phyloP scores from a whole-genome alignment of 1,140 invertebrate genomes.

The Ceratina australensis region DNA sequence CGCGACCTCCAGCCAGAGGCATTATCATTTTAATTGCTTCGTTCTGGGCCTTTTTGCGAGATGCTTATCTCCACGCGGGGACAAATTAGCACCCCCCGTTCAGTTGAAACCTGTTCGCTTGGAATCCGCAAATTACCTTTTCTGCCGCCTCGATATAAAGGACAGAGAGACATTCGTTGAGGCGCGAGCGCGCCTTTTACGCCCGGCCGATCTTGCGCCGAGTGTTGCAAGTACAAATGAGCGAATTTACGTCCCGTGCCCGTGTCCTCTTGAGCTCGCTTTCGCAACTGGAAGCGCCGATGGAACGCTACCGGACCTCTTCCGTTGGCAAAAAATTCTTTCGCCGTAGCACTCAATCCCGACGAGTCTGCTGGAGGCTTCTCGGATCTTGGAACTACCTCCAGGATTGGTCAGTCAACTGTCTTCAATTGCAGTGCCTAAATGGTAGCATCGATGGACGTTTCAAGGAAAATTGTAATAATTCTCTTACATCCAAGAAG shows the following conservation, averaged over 20 bases:
- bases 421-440: too few species aligned
- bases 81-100: constrained; percentile 48
- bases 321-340: neutral
- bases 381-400: too few species aligned
- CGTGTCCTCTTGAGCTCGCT: neutral
- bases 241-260: neutral
- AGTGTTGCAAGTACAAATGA: constrained; percentile 35
- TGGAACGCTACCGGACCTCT: neutral
- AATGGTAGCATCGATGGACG: too few species aligned
- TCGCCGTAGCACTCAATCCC: too few species aligned
- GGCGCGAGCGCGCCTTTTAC: constrained; percentile 23
- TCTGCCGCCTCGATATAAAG: constrained; percentile 40
- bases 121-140: constrained; percentile 50
- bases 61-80: constrained; percentile 39
- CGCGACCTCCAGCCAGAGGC: neutral
- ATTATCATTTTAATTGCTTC: constrained; percentile 53
- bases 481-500: neutral
- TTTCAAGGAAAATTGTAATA: too few species aligned
- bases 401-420: too few species aligned
- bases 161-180: constrained; percentile 27
- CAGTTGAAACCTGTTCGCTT: constrained; percentile 41
- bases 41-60: constrained; percentile 44
- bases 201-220: constrained; percentile 2
- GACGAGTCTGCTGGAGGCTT: too few species aligned
- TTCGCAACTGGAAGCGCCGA: neutral